Evolutionary conservation across 2,888 invertebrate species (phyloP).

Genomic region (Aproaerema taeniolella): DNA sequence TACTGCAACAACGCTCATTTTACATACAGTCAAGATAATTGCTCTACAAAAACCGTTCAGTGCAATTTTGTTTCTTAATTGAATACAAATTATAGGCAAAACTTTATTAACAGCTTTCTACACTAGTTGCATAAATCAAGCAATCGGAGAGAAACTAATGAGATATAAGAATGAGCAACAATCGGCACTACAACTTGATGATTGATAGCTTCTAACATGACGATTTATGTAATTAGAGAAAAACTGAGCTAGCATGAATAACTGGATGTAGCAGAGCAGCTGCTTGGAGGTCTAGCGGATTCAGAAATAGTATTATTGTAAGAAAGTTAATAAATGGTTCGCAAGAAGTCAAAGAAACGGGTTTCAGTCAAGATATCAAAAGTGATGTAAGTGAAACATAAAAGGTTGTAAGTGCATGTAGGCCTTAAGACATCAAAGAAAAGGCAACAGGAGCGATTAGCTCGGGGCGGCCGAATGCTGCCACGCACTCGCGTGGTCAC

Average conservation of each 20-base stretch:
- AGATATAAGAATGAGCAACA: constrained; percentile 5
- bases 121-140: constrained; percentile 1
- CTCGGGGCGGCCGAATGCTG: constrained; percentile 44
- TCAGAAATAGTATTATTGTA: constrained; percentile 3
- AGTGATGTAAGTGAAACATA: constrained; percentile 10
- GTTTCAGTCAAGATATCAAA: constrained; percentile 10
- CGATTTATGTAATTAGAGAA: constrained; percentile 3
- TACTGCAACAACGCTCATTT: constrained; percentile 11
- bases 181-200: constrained; percentile 6
- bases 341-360: constrained; percentile 1
- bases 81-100: constrained; percentile 8
- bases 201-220: constrained; percentile 6
- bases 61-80: constrained; percentile 8
- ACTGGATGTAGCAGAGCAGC: background rate
- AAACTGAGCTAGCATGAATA: constrained; percentile 2
- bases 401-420: constrained; percentile 16
- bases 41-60: constrained; percentile 7
- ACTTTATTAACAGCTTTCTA: constrained; percentile 5
- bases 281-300: too few relatives aligned
- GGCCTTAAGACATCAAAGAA: constrained; percentile 36
- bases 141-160: constrained; percentile 6
- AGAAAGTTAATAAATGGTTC: constrained; percentile 1
- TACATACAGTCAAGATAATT: constrained; percentile 11
- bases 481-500: constrained; percentile 46
- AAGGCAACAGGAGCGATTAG: constrained; percentile 67